A percentile compares a stretch with the other conserved stretches of the same genome.
phyloP scores from a whole-genome alignment of 2,888 invertebrate genomes.

The Drosophila anomelani region DNA sequence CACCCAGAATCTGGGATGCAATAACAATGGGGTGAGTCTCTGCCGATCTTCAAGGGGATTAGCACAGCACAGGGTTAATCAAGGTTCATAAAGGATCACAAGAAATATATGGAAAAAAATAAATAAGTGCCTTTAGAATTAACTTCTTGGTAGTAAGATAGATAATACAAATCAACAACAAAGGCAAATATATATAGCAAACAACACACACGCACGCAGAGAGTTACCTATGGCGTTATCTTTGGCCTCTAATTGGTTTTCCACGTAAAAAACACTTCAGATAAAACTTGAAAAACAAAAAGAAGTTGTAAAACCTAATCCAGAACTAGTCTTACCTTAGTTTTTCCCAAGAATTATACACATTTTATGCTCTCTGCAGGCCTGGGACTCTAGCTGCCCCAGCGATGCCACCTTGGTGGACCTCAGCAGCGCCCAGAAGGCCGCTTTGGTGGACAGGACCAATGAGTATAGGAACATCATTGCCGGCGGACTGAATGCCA shows the following conservation, averaged over 20 bases:
- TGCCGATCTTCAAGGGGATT: not conserved
- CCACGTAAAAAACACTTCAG: not conserved
- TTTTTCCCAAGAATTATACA: not conserved
- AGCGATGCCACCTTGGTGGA: conserved; percentile 39
- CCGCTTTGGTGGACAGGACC: conserved; percentile 47
- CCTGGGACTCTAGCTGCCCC: conserved; percentile 57
- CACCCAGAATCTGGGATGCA: conserved; percentile 60
- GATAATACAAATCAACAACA: not conserved
- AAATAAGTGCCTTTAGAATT: no score
- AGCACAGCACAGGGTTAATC: not conserved
- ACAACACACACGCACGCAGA: not conserved
- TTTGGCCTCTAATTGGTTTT: not conserved
- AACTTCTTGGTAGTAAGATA: not conserved
- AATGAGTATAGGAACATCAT: conserved; percentile 65
- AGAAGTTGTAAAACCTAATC: not conserved
- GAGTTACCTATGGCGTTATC: not conserved
- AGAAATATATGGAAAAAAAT: not conserved
- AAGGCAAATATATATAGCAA: not conserved
- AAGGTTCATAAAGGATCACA: not conserved
- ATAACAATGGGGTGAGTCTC: conserved; percentile 61
- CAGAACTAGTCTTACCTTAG: not conserved
- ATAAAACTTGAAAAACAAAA: not conserved
- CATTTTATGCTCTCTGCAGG: conserved; percentile 18
- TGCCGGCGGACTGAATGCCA: conserved; percentile 53
- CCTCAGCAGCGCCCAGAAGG: conserved; percentile 35